Conservation (phyloP, 2,888 invertebrate genomes). For the Drosophila suboccidentalis region DNA sequence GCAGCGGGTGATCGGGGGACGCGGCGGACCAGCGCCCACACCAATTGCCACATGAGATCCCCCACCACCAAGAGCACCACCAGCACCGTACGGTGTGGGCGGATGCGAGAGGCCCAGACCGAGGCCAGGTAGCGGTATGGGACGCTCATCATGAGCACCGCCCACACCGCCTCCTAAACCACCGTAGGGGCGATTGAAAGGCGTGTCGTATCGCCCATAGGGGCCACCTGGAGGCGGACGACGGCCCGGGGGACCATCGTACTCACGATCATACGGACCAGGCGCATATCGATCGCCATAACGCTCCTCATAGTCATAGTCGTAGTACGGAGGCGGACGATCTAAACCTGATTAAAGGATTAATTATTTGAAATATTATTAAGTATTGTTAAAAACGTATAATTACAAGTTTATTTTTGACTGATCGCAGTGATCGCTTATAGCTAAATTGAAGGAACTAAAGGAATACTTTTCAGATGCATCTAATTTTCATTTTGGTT, state of each 20-base stretch:
- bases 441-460: conserved; percentile 1
- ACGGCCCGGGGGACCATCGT: conserved; percentile 79
- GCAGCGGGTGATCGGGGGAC: conserved; percentile 88
- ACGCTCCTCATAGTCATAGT: conserved; percentile 84
- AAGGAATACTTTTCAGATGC: conserved; percentile 23
- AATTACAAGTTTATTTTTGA: conserved; percentile 12
- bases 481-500: no score
- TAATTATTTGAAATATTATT: background rate
- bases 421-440: conserved; percentile 13
- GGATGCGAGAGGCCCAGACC: conserved; percentile 70
- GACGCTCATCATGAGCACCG: conserved; percentile 72
- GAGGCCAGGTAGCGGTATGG: conserved; percentile 71
- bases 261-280: conserved; percentile 83
- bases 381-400: background rate
- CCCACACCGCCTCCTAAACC: conserved; percentile 57
- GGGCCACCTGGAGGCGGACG: conserved; percentile 70
- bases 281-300: conserved; percentile 76
- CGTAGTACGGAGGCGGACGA: conserved; percentile 83
- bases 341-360: conserved; percentile 77
- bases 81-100: conserved; percentile 61
- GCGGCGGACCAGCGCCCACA: conserved; percentile 84
- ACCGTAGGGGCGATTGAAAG: conserved; percentile 82
- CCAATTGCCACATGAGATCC: conserved; percentile 62
- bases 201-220: conserved; percentile 83
- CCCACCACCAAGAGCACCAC: conserved; percentile 29